Base-by-base conservation (phyloP, 2,797 vertebrate species). In the Smutsia temminckii region DNA sequence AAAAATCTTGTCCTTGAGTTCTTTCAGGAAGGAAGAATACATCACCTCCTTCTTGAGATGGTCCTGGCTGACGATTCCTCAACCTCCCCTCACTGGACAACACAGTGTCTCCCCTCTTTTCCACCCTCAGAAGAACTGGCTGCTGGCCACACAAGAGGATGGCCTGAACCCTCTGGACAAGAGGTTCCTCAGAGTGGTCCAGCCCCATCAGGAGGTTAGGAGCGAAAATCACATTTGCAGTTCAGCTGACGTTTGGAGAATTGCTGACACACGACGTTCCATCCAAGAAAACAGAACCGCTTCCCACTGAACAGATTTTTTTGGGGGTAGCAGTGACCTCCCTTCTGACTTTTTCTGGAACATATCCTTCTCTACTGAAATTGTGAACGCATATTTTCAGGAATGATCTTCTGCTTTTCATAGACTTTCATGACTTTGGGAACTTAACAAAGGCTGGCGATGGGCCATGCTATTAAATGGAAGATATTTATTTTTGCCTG, bases 31-130 rank as follows among this genome's bases (percentile, higher is more conserved):
- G 40, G 16, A 32, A 29, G 12, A 10, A 6, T 0, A 1, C 0
- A 5, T 12, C 12, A 13, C 32, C 32, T 49, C 40, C 25, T 27
- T 3, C 42, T 34, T 17, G 49, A 32, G 32, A 29, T n/a, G 14
- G 9, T 20, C 63, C 37, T 29, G 64, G 42, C 25, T 4, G 20
- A 2, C 0, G 9, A 3, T 11, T 10, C 20, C 6, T 42, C 0
- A 1, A 7, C n/a, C 42, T 34, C 18, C 21, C 8, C 17, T 53
- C 6, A 1, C 42, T 6, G 6, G 51, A 37, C 1, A 2, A 8
- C 1, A 0, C 34, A 0, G 0, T 18, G 46, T 16, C 34, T 23
- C 27, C 37, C 11, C 8, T 37, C 18, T 32, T 20, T 32, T 17
- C 17, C n/a, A 3, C 17, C 3, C 61, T 8, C 25, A 8, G 20